Base-by-base conservation (phyloP, 2,797 vertebrate species). In the Salarias fasciatus region DNA sequence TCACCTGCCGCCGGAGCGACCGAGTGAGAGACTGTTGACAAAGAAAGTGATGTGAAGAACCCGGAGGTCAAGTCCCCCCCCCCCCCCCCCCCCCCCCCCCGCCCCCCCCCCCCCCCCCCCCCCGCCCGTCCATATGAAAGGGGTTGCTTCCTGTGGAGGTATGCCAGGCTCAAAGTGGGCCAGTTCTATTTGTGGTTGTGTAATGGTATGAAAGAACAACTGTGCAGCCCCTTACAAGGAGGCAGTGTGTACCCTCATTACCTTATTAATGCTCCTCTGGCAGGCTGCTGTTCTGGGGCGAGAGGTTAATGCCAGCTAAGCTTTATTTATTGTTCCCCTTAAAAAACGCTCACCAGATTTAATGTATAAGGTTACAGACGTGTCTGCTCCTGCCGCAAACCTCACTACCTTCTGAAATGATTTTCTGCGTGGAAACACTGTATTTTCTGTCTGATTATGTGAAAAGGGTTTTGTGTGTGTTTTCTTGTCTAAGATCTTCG, bases 311-410 rank as follows among this genome's bases (percentile, higher is more conserved):
- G 77, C 91, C 86, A 88, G 86, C 89, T 91, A 82, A 90, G 90
- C 91, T 93, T 93, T 93, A 93, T 93, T 93, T 93, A 93, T 93
- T 93, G 89, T 92, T 92, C 87, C 71, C 79, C 70, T 53, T 68
- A 77, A 88, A 90, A 92, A 93, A 93, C 90, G 83, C 88, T 92
- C 90, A 89, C 69, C 83, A 87, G 89, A 89, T 90, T 92, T 88
- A 89, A 91, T 78, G 85, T 92, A 89, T 90, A 89, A 82, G 70
- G 89, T 92, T 90, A 84, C 90, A 81, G 83, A 81, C 84, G 43
- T 87, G 85, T 85, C 72, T 85, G 79, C 72, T 78, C 81, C 72
- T 69, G 83, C 85, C 78, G 61, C 59, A 72, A 41, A 57, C 80
- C 71, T 68, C 65, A 48, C 45, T 74, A 31, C 53, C 30, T 70